Conservation (phyloP, 2,888 invertebrate species). For the Drosophila cognata region DNA sequence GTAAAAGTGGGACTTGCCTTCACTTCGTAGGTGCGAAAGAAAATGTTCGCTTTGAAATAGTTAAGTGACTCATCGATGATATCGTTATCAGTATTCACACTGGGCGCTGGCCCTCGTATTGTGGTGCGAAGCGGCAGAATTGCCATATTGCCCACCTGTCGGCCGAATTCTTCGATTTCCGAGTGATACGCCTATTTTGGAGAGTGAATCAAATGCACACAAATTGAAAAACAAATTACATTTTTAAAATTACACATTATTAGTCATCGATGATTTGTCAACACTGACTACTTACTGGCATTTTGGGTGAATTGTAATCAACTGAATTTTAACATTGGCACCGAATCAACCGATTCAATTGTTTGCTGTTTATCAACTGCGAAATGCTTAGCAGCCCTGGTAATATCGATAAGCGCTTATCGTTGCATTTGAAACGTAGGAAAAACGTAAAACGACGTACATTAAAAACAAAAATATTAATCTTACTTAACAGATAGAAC, state of each 20-base stretch:
- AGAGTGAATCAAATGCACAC: slow-evolving; percentile 99
- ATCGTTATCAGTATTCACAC: slow-evolving; percentile 90
- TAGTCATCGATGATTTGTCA: slow-evolving; percentile 25
- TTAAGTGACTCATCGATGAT: slow-evolving; percentile 98
- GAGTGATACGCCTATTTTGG: slow-evolving; percentile 99
- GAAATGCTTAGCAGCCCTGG: slow-evolving; percentile 25
- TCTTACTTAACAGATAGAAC: slow-evolving; percentile 7
- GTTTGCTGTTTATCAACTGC: slow-evolving; percentile 37
- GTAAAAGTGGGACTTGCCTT: slow-evolving; percentile 88
- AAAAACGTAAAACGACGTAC: not conserved
- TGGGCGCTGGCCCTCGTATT: slow-evolving; percentile 96
- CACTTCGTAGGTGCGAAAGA: slow-evolving; percentile 99
- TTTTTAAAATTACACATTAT: not conserved
- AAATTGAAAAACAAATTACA: slow-evolving; percentile 7
- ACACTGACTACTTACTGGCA: slow-evolving; percentile 48
- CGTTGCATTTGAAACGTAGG: slow-evolving; percentile 7
- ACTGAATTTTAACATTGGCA: slow-evolving; percentile 38
- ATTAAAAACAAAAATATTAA: not conserved
- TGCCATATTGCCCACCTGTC: slow-evolving; percentile 95
- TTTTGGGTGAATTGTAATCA: slow-evolving; percentile 32
- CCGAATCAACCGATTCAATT: slow-evolving; percentile 20
- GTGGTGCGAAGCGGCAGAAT: slow-evolving; percentile 95
- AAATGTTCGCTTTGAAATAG: slow-evolving; percentile 99
- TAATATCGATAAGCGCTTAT: slow-evolving; percentile 15
- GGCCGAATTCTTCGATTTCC: slow-evolving; percentile 90